A percentile compares a stretch with the other conserved stretches of the same genome.
Conservation (phyloP, 2,113 vertebrate genomes). For the Gymnogyps californianus region DNA sequence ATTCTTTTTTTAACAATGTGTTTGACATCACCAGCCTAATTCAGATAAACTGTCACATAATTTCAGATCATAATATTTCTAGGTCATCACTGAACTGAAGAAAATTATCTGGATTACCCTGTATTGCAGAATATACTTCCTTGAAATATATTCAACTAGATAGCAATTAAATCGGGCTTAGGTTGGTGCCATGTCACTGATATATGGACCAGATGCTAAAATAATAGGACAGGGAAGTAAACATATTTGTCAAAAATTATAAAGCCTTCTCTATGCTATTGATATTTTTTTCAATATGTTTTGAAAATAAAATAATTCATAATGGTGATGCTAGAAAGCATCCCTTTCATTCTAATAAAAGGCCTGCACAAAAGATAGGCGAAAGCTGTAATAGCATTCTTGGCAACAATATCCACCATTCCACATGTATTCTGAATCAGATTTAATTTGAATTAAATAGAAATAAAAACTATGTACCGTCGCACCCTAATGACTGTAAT, state of each 20-base stretch:
- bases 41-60: not conserved
- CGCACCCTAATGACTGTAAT: conserved; percentile 59
- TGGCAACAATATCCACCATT: conserved; percentile 15
- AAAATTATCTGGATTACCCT: not conserved
- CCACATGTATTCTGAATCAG: conserved; percentile 31
- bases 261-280: not conserved
- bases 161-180: not conserved
- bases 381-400: conserved; percentile 38
- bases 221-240: not conserved
- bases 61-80: not conserved
- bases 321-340: not conserved
- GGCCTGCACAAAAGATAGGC: not conserved
- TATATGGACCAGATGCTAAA: not conserved
- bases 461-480: conserved; percentile 64
- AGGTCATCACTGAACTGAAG: not conserved
- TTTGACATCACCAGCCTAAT: not conserved
- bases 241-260: not conserved
- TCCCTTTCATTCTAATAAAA: conserved; percentile 5
- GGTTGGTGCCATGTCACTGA: not conserved
- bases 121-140: not conserved
- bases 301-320: conserved; percentile 23
- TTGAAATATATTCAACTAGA: not conserved
- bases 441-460: conserved; percentile 68
- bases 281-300: not conserved
- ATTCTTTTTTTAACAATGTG: not conserved